Evolutionary conservation across 2,113 vertebrate genomes (phyloP), one percentile per base, ranked within the genome.

Genomic region (Melanerpes formicivorus): DNA sequence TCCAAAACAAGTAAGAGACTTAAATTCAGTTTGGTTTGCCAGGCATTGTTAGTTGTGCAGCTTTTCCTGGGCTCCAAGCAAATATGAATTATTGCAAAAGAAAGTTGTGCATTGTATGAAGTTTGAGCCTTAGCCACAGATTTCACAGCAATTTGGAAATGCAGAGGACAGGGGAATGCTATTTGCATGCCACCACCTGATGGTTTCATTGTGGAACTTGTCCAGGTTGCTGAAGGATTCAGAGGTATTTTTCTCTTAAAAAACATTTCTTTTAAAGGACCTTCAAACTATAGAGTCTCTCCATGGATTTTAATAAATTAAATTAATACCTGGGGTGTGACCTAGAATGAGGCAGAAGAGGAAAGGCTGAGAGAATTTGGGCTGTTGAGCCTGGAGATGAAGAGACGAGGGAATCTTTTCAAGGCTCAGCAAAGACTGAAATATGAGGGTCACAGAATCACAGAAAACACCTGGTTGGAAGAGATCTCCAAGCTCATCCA

Each of bases 321-420:
- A 8, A 15, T 50, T 10, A 37, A 65, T 3, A 4, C 29, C 1
- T 4, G 4, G 7, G 4, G 1, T 7, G 29, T 37, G n/a, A 30
- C 8, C 1, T 1, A 15, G 34, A 30, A 48, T 6, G 80, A 56
- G 30, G 14, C 0, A 15, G 26, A 29, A 15, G 54, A 29, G 25
- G 26, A 56, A 56, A 56, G 54, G 26, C 54, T 56, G 26, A 56
- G 54, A 56, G 54, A 26, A 26, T 15, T 56, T 14, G 54, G 14
- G 26, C 54, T 56, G 14, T 9, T 29, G 8, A 56, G 54, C 27
- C 26, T 56, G 14, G 54, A 56, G 54, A 17, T 29, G 26, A 27
- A 27, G 26, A 56, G 27, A 27, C 2, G 50, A 52, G 50, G 26
- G 54, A 9, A 56, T 27, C 54, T 56, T 26, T 26, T 56, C 54